Evolutionary conservation across 2,113 vertebrate species (phyloP).

Genomic region (Parotia lawesii): DNA sequence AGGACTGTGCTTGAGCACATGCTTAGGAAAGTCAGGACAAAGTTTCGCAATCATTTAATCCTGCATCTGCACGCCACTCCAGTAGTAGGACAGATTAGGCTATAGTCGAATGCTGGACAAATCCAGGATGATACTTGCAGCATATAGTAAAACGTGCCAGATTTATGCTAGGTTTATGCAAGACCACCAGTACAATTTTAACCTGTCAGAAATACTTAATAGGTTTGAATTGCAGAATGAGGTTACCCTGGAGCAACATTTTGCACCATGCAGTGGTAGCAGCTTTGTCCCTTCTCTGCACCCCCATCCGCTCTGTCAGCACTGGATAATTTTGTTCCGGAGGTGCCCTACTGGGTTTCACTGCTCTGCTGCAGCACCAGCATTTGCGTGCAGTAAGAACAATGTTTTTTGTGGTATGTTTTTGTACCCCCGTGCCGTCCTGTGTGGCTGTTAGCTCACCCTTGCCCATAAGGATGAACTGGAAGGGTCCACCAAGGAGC

Average conservation of each 20-base stretch:
- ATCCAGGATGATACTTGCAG: neutral
- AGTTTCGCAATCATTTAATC: neutral
- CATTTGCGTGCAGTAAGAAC: neutral
- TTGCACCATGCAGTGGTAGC: neutral
- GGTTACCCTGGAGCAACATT: neutral
- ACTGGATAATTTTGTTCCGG: neutral
- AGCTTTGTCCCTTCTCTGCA: neutral
- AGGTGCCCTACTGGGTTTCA: neutral
- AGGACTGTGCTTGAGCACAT: neutral
- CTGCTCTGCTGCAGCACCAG: neutral
- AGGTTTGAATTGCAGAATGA: neutral
- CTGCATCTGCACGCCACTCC: neutral
- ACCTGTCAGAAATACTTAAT: neutral
- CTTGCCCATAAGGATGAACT: neutral
- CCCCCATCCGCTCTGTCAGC: neutral
- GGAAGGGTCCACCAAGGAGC: neutral
- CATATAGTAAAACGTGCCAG: neutral
- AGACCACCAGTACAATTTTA: neutral
- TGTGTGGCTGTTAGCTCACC: neutral
- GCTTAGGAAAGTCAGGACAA: neutral
- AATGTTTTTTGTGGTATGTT: rapidly evolving
- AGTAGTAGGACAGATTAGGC: neutral
- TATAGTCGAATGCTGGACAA: neutral
- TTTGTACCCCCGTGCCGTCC: neutral
- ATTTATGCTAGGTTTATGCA: neutral